Base-by-base conservation (phyloP, 2,888 invertebrate genomes). In the Acanthosepion lycidas region DNA sequence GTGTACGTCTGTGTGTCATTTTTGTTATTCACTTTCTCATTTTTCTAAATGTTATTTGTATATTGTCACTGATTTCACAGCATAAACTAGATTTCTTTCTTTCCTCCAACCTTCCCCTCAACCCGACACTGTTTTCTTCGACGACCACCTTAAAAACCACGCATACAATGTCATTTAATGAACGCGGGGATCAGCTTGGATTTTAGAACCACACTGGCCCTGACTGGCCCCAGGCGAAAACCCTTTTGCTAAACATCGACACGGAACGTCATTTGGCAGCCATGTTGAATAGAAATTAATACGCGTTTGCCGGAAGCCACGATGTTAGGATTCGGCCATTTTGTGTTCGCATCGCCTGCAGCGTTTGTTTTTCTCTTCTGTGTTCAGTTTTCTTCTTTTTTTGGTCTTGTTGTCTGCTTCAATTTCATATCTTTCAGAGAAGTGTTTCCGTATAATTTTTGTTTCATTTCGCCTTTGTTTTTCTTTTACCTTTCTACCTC, bases 211-310 rank as follows among this genome's bases (percentile, higher is more conserved):
- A 78, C 15, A 23, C 78, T 33, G 78, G n/a, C 78, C 78, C n/a
- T 78, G n/a, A 33, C 2, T 78, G 12, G 78, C 78, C 78, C 23
- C 78, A 33, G 78, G 78, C 78, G 12, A 78, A 78, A 78, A 78
- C 78, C 78, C 78, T 33, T 78, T 78, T 33, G n/a, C 78, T n/a
- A 59, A 59, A 59, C 59, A 59, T 59, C 78, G 15, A 78, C 9
- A 78, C 33, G 15, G n/a, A 12, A 78, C 78, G 78, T 78, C 78
- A 78, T 78, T 78, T 78, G n/a, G 15, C 78, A n/a, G 78, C 78
- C 78, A 78, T 78, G n/a, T 78, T 78, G 78, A 78, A 78, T 78
- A 78, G 78, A 78, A 78, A 78, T 78, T 78, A 78, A 78, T 78
- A n/a, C 78, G 33, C 33, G 78, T n/a, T 78, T 78, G 78, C 78